phyloP scores from a whole-genome alignment of 2,888 invertebrate species.

The Hyles lineata region DNA sequence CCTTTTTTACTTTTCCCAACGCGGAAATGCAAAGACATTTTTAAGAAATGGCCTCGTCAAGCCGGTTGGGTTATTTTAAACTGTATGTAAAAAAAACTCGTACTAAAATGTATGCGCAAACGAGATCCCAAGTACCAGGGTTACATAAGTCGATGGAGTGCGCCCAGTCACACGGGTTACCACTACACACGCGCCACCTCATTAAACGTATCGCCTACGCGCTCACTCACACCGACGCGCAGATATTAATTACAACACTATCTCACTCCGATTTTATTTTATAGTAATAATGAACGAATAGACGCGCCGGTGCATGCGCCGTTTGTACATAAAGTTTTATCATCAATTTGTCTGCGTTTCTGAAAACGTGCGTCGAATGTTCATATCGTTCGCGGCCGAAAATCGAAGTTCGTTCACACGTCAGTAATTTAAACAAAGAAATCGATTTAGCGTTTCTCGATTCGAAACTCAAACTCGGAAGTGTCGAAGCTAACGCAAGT shows the following conservation, averaged over 20 bases:
- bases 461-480: constrained; percentile 74
- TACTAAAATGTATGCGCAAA: constrained; percentile 82
- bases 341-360: constrained; percentile 56
- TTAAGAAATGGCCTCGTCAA: constrained; percentile 73
- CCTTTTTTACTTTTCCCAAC: constrained; percentile 75
- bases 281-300: constrained; percentile 50
- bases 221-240: constrained; percentile 56
- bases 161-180: constrained; percentile 63
- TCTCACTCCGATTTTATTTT: constrained; percentile 67
- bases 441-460: constrained; percentile 58
- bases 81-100: constrained; percentile 70
- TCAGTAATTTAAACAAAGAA: constrained; percentile 52
- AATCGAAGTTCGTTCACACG: constrained; percentile 59
- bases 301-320: constrained; percentile 41
- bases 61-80: constrained; percentile 79
- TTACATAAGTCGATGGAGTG: constrained; percentile 65
- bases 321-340: constrained; percentile 48
- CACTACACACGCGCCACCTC: constrained; percentile 58
- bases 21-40: constrained; percentile 81
- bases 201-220: constrained; percentile 68
- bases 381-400: constrained; percentile 51
- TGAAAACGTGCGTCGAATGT: constrained; percentile 55
- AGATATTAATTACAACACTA: constrained; percentile 65
- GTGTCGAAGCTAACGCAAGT: constrained; percentile 79
- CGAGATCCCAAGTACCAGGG: constrained; percentile 78